These are phyloP conservation scores for Eurosta solidaginis DNA, from an alignment of 1,140 invertebrate species.

Conservation along the genomic window DNA sequence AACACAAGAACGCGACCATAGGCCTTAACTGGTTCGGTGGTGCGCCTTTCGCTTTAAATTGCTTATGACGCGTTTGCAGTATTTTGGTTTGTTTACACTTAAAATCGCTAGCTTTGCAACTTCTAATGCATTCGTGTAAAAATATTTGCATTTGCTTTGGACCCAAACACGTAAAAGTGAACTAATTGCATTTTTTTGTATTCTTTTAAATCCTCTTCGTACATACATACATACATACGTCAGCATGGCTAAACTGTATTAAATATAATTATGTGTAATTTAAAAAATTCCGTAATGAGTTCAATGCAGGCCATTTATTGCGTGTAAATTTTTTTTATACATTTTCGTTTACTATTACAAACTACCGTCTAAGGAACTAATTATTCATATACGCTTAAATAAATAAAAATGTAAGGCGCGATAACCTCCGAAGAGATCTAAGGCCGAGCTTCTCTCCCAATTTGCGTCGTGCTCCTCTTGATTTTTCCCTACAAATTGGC, in stretches of 20 bases:
- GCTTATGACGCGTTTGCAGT: too few relatives aligned
- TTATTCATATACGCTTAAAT: not conserved
- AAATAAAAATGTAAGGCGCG: not conserved
- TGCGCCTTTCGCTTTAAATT: too few relatives aligned
- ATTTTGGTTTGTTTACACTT: too few relatives aligned
- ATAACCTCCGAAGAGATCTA: too few relatives aligned
- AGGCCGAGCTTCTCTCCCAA: too few relatives aligned
- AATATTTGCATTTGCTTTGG: slow-evolving; percentile 9
- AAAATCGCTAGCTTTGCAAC: too few relatives aligned
- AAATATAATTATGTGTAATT: slow-evolving; percentile 17
- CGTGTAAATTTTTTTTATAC: not conserved
- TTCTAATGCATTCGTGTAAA: not conserved
- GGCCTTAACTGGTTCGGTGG: too few relatives aligned
- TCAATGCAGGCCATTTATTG: slow-evolving; percentile 1
- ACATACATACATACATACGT: not conserved
- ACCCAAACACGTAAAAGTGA: slow-evolving; percentile 15
- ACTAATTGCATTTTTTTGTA: slow-evolving; percentile 25
- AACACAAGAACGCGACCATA: too few relatives aligned
- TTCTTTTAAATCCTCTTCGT: not conserved
- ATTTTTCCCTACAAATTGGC: too few relatives aligned
- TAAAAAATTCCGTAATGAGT: not conserved
- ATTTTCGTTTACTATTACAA: too few relatives aligned
- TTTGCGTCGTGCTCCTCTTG: too few relatives aligned
- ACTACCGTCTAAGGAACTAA: not conserved
- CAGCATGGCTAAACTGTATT: not conserved